phyloP scores from a whole-genome alignment of 2,888 invertebrate species.

The Omphaloscelis lunosa region DNA sequence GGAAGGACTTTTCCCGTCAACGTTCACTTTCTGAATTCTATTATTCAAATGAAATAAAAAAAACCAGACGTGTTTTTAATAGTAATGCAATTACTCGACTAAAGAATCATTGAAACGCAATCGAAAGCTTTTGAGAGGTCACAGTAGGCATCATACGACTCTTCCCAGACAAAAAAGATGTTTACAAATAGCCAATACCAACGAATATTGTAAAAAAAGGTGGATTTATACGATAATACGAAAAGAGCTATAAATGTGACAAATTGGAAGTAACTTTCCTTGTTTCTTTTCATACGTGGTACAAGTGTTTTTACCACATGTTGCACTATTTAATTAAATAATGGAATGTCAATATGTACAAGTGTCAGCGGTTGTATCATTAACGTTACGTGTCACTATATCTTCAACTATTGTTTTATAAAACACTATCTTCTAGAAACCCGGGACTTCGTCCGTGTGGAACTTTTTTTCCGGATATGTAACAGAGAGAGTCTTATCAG shows the following conservation, averaged over 20 bases:
- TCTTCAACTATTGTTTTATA: conserved; percentile 22
- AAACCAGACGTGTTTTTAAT: background rate
- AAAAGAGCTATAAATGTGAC: background rate
- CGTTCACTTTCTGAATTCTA: background rate
- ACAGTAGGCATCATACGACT: background rate
- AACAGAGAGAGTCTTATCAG: too few relatives aligned
- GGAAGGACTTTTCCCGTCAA: background rate
- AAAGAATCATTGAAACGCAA: background rate
- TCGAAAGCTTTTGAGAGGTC: background rate
- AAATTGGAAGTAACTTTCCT: background rate
- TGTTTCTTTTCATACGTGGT: conserved; percentile 12
- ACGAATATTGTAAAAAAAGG: background rate
- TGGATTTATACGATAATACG: background rate
- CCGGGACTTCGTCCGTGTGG: background rate
- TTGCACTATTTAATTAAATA: conserved; percentile 18
- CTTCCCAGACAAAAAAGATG: too few relatives aligned
- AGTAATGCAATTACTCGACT: background rate
- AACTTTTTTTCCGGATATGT: background rate
- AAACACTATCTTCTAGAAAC: background rate
- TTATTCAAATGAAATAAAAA: background rate
- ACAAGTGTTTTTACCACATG: conserved; percentile 18
- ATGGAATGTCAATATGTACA: conserved; percentile 40
- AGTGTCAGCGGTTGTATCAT: conserved; percentile 18
- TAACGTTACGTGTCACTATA: background rate
- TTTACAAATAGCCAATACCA: background rate